Percentiles rank a stretch among this genome's conserved stretches.
phyloP scores from a whole-genome alignment of 2,888 invertebrate species.

The Cotesia congregata region DNA sequence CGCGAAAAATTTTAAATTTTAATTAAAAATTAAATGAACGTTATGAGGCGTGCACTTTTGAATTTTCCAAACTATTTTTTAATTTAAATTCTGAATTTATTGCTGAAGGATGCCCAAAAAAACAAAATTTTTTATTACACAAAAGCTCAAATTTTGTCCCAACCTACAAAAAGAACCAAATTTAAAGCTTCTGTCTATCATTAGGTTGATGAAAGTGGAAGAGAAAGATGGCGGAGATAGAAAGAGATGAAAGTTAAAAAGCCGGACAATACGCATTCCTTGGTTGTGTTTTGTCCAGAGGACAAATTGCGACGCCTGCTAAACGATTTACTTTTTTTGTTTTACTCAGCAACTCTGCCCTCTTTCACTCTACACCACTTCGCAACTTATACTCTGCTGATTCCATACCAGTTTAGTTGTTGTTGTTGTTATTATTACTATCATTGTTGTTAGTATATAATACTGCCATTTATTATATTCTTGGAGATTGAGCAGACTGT shows the following conservation, averaged over 20 bases:
- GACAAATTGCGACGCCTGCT: conserved; percentile 68
- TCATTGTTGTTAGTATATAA: not conserved
- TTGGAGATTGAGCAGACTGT: not conserved
- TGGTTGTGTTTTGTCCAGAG: conserved; percentile 63
- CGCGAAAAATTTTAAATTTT: too few species aligned
- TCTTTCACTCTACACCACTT: conserved; percentile 45
- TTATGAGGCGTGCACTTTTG: too few species aligned
- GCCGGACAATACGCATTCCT: conserved; percentile 66
- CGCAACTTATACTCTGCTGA: conserved; percentile 31
- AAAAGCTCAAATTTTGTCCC: too few species aligned
- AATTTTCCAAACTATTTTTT: too few species aligned
- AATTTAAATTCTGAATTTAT: too few species aligned
- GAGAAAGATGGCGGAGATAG: conserved; percentile 25
- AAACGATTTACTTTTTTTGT: conserved; percentile 63
- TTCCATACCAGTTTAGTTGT: not conserved
- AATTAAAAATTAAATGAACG: too few species aligned
- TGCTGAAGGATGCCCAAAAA: too few species aligned
- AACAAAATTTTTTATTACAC: too few species aligned
- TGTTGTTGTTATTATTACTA: not conserved
- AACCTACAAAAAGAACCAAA: too few species aligned
- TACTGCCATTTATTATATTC: not conserved
- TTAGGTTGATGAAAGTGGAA: conserved; percentile 4
- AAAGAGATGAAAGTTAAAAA: conserved; percentile 23
- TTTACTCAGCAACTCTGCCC: conserved; percentile 1
- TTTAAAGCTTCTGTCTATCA: not conserved